A percentile compares a stretch with the other conserved stretches of the same genome.
These are phyloP conservation scores for Leucoraja erinaceus DNA, from an alignment of 2,113 vertebrate species.

Conservation along the genomic window DNA sequence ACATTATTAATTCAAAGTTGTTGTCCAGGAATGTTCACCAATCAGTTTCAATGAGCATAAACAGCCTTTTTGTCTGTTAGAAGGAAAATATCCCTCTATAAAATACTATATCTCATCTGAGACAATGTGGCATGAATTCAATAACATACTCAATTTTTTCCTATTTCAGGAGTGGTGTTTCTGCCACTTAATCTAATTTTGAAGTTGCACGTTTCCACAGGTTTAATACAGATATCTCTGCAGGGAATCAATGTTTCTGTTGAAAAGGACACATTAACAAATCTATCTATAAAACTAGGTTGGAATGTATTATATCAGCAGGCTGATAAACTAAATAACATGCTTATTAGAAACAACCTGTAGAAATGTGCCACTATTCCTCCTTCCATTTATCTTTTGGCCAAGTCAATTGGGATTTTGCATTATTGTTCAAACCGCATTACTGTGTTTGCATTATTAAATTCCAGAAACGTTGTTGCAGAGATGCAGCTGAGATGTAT, in stretches of 20 bases:
- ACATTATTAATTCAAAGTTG: not conserved
- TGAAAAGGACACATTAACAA: constrained; percentile 52
- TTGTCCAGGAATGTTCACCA: not conserved
- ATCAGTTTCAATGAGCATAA: not conserved
- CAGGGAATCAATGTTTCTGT: constrained; percentile 56
- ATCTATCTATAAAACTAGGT: constrained; percentile 54
- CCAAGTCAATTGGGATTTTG: constrained; percentile 54
- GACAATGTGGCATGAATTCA: constrained; percentile 59
- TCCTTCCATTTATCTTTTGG: constrained; percentile 59
- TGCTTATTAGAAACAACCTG: constrained; percentile 61
- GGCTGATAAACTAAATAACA: constrained; percentile 59
- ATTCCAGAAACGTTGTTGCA: constrained; percentile 55
- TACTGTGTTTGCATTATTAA: constrained; percentile 58
- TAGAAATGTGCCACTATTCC: constrained; percentile 51
- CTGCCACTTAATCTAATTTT: constrained; percentile 59
- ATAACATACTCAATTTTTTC: constrained; percentile 58
- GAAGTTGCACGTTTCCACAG: constrained; percentile 60
- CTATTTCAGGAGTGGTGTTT: constrained; percentile 54
- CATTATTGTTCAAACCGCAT: constrained; percentile 53
- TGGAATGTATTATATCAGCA: constrained; percentile 49
- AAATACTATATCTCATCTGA: constrained; percentile 48
- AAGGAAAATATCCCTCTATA: not conserved
- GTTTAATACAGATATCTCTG: constrained; percentile 60
- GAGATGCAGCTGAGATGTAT: constrained; percentile 55
- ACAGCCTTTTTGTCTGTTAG: not conserved